Base-by-base conservation (phyloP, 1,140 invertebrate genomes). In the Ruditapes philippinarum region DNA sequence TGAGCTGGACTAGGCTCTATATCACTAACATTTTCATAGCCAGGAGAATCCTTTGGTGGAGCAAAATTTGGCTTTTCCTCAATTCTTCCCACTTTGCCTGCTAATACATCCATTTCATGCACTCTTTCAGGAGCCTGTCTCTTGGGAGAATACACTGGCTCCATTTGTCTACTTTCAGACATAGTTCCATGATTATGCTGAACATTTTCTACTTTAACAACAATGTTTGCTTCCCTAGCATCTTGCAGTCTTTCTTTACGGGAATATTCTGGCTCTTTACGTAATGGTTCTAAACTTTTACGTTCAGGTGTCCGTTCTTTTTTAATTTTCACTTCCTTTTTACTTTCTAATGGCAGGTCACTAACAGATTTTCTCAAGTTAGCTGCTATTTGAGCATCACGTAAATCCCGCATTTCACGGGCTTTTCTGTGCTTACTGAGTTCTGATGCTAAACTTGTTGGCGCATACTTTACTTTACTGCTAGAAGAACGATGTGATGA, bases 361-460 rank as follows among this genome's bases (percentile, higher is more conserved):
- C 65, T 85, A n/a, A 42, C 62, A 85, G 81, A 86, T 14, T 65
- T 40, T 7, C 81, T 38, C 65, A 73, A 45, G 25, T 76, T 82
- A 14, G 81, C 81, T 54, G 81, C 42, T 5, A 90, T 60, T 40
- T 79, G 89, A 60, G 54, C 73, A 36, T 89, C 74, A 33, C 82
- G 82, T 22, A 83, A 40, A 80, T 84, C 60, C 17, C 83, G 83
- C 73, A 87, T 87, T 97, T 93, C 94, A 88, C 25, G 93, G 93
- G 70, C 91, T 92, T 57, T 90, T 93, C 90, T 94, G 42, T 45
- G 42, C 14, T 45, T 96, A 81, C 94, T 95, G n/a, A 96, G 91
- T 91, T 96, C 95, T 25, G 95, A 94, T 12, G 93, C 94, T 36
- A 96, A 90, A 89, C 93, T 95, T 73, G 92, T 94, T 31, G 93